Base-by-base conservation (phyloP, 1,140 invertebrate species). In the Gryllus bimaculatus region DNA sequence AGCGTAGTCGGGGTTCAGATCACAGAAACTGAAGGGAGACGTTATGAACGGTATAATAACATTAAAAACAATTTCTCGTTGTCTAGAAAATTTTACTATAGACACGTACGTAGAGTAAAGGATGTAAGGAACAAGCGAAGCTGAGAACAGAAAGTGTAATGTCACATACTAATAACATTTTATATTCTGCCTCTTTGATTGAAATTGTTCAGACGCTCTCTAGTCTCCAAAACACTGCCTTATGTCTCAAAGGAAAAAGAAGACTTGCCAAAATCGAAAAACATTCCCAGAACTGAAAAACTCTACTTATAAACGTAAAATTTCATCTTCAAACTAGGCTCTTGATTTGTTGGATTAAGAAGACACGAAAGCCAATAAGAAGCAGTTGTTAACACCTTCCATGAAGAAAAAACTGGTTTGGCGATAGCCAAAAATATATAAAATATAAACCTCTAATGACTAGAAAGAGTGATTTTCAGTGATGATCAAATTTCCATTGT, bases 281-380 rank as follows among this genome's bases (percentile, higher is more conserved):
- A 79, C 75, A 76, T 49, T 20, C 79, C 47, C 48, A 48, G 79
- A 66, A 66, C 74, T 66, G 79, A 76, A 26, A 10, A 49, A 21
- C 54, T 48, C 26, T 78, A 48, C 49, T 79, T 13, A 76, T 47
- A 54, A 79, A 79, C 20, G 74, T 48, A 76, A 76, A 8, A 79
- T n/a, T 79, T 76, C 21, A 73, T 76, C 79, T 54, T 0, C 8
- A 76, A 76, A 48, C 48, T 8, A 8, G 48, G 77, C 18, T 18
- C 21, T n/a, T n/a, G n/a, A n/a, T n/a, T n/a, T n/a, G n/a, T n/a
- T n/a, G n/a, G n/a, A n/a, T n/a, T n/a, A n/a, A n/a, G n/a, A n/a
- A n/a, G n/a, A n/a, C 48, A 66, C 48, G 77, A 49, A 78, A 48
- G 8, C 79, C 75, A 66, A 79, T 26, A 79, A 79, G 54, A 78